Percentiles rank a stretch among this genome's conserved stretches.
Conservation (phyloP, 64 coral and sea anemone genomes). For the Pocillopora damicornis region DNA sequence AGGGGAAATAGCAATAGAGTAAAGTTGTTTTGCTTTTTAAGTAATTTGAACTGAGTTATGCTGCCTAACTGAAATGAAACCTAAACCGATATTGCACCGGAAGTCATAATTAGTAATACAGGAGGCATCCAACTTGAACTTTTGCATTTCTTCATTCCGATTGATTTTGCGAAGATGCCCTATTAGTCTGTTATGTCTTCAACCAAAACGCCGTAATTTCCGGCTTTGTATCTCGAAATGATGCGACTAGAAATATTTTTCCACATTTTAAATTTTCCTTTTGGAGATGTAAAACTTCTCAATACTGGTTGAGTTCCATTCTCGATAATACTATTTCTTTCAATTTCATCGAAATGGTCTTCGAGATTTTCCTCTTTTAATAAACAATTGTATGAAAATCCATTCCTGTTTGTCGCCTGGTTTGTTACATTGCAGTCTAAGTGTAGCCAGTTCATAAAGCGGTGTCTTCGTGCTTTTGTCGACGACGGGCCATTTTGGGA, state of each 20-base stretch:
- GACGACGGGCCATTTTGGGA: not conserved
- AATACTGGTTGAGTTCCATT: not conserved
- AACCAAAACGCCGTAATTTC: slow-evolving; percentile 14
- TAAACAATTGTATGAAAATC: not conserved
- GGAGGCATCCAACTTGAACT: not conserved
- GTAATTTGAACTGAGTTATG: not conserved
- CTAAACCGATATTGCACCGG: not conserved
- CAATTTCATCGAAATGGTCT: not conserved
- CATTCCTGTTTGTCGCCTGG: not conserved
- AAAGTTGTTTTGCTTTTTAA: not conserved
- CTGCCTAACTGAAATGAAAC: not conserved
- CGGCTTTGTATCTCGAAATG: not conserved
- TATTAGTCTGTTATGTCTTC: slow-evolving; percentile 36
- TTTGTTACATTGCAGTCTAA: not conserved
- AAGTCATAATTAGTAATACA: not conserved
- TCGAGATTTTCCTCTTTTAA: not conserved
- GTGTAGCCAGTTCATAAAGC: not conserved
- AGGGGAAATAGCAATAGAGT: too few relatives aligned
- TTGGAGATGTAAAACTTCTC: not conserved
- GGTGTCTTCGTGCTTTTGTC: not conserved
- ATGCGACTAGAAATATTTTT: not conserved
- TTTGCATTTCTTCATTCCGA: not conserved
- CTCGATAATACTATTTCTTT: not conserved
- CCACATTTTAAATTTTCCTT: not conserved
- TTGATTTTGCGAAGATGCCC: not conserved